These are phyloP conservation scores for Lerista edwardsae DNA, from an alignment of 2,797 vertebrate genomes.

Conservation along the genomic window DNA sequence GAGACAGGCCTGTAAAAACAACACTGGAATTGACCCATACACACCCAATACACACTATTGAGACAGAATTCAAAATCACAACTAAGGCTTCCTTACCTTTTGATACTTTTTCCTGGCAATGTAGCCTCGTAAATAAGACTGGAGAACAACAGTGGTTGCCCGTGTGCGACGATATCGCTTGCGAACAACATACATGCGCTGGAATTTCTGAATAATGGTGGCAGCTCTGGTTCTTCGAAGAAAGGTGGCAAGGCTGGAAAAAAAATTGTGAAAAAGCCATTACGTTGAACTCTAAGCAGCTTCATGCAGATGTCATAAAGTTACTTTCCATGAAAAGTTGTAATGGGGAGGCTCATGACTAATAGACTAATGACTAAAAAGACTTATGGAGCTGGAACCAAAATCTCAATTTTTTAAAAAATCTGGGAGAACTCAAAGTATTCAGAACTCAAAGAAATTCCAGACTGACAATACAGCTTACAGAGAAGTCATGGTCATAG, in stretches of 20 bases:
- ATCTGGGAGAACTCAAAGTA: background rate
- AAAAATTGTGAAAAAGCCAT: background rate
- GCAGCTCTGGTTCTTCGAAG: constrained; percentile 90
- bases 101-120: constrained; percentile 90
- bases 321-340: constrained; percentile 16
- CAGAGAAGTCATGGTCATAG: background rate
- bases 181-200: constrained; percentile 88
- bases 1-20: background rate
- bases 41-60: background rate
- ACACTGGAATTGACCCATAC: background rate
- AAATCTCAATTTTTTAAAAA: background rate
- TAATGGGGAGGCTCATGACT: background rate
- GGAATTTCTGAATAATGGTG: constrained; percentile 90
- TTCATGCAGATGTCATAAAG: background rate
- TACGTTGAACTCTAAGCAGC: background rate
- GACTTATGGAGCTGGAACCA: background rate
- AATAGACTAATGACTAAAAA: too few species aligned
- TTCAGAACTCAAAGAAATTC: background rate
- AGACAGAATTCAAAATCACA: background rate
- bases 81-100: constrained; percentile 78
- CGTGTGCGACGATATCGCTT: constrained; percentile 85
- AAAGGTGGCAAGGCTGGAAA: constrained; percentile 87
- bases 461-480: too few species aligned
- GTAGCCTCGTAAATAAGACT: constrained; percentile 91
- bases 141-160: constrained; percentile 86